Base-by-base conservation (phyloP, 2,113 vertebrate species). In the Trematocara variabile region DNA sequence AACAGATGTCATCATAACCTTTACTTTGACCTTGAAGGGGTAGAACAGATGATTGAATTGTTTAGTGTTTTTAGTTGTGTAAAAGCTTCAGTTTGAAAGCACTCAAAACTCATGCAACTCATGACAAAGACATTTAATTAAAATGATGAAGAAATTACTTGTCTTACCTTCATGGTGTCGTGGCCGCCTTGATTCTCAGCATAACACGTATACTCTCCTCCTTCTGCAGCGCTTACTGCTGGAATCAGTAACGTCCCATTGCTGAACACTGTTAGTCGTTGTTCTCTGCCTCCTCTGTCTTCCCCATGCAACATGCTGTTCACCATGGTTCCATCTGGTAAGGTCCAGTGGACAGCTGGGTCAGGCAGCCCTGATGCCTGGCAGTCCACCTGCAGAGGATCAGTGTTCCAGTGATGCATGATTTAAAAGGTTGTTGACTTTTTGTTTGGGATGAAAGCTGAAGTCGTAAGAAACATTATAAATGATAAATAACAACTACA, bases 161-260 rank as follows among this genome's bases (percentile, higher is more conserved):
- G 28, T 70, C 92, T 89, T 39, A 99, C 97, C 46, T 94, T 97
- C 98, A 98, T 99, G 82, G 96, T 96, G 80, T 99, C 98, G 91
- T 96, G 96, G 9, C 98, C 98, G 2, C 97, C 95, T 91, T 96
- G 97, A 88, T 99, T 99, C 79, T 98, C 95, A 1, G 98, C 98
- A 3, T 98, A 96, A 85, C 98, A 99, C 0, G 97, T 99, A 87
- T 99, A 99, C 82, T 98, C 97, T 0, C 98, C 98, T 44, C 97
- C 97, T 46, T 98, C 97, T 48, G 90, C 93, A 92, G 96, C 82
- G 2, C 98, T 97, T 14, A 98, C 97, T 0, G 96, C 96, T 81
- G 97, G 97, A 88, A 99, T 96, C 93, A 97, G 97, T 33, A 99
- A 92, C 0, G 98, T 99, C 41, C 98, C 98, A 3, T 99, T 99